These are phyloP conservation scores for Diprion similis DNA, from an alignment of 1,140 invertebrate genomes.

Conservation along the genomic window DNA sequence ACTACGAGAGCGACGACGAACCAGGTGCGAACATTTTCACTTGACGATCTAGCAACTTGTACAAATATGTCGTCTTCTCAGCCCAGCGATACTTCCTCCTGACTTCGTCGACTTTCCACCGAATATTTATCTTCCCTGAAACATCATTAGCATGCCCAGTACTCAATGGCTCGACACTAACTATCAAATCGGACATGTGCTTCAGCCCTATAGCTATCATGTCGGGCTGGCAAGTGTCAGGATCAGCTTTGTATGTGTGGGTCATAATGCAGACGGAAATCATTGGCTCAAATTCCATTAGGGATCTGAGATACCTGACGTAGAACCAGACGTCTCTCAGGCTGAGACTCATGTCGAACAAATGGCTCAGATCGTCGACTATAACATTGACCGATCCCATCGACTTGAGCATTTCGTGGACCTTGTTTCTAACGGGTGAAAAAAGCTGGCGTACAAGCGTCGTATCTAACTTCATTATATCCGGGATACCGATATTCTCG, in stretches of 20 bases:
- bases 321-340: constrained; percentile 64
- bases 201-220: constrained; percentile 65
- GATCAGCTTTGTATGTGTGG: constrained; percentile 62
- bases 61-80: constrained; percentile 64
- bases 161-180: constrained; percentile 69
- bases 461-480: constrained; percentile 43
- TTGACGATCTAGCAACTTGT: constrained; percentile 74
- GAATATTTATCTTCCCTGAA: constrained; percentile 69
- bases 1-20: not conserved
- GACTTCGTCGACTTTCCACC: constrained; percentile 55
- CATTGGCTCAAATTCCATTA: constrained; percentile 48
- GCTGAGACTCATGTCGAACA: constrained; percentile 68
- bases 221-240: constrained; percentile 51
- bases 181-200: constrained; percentile 67
- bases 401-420: constrained; percentile 39
- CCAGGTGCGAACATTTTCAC: constrained; percentile 74
- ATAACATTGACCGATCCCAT: constrained; percentile 61
- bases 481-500: constrained; percentile 32
- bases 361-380: constrained; percentile 74
- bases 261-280: constrained; percentile 61
- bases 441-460: constrained; percentile 54
- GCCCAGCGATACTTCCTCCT: constrained; percentile 58
- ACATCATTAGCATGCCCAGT: constrained; percentile 74
- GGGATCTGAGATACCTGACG: constrained; percentile 57
- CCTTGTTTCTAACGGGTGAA: constrained; percentile 41